Evolutionary conservation across 2,888 invertebrate genomes (phyloP).

Genomic region (Heliconius cydno): DNA sequence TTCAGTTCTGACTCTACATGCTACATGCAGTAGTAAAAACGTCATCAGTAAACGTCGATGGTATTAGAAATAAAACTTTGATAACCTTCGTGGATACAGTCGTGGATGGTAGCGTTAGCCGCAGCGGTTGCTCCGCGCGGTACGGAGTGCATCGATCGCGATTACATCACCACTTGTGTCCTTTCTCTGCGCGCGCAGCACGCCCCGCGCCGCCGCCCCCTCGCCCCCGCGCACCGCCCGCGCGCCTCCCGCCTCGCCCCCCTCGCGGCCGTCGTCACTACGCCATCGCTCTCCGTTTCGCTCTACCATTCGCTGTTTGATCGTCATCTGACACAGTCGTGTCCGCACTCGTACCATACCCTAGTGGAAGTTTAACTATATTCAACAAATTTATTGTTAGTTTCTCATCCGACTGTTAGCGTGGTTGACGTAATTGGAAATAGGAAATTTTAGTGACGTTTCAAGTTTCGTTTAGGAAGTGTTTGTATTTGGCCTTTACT

Average conservation of each 20-base stretch:
- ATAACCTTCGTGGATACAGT: conserved; percentile 45
- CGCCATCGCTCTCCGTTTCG: conserved; percentile 63
- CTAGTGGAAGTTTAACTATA: conserved; percentile 61
- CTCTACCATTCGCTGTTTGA: conserved; percentile 77
- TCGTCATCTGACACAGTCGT: conserved; percentile 67
- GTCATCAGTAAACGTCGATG: conserved; percentile 41
- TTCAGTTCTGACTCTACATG: conserved; percentile 31
- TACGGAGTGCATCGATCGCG: conserved; percentile 79
- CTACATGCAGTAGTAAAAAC: conserved; percentile 35
- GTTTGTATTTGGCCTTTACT: conserved; percentile 60
- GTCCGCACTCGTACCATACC: conserved; percentile 52
- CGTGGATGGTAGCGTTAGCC: conserved; percentile 44
- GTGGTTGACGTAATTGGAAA: conserved; percentile 37
- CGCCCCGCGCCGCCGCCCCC: conserved; percentile 56
- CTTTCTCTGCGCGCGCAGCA: conserved; percentile 81
- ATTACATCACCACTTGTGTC: conserved; percentile 81
- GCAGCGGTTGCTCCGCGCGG: conserved; percentile 60
- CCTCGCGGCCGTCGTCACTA: conserved; percentile 58
- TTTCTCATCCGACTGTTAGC: conserved; percentile 52
- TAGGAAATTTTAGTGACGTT: conserved; percentile 35
- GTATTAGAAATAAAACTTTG: conserved; percentile 44
- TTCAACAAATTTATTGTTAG: conserved; percentile 57
- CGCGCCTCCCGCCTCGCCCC: conserved; percentile 52
- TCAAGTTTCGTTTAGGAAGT: conserved; percentile 34
- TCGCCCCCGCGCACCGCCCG: conserved; percentile 46